Evolutionary conservation across 37 sponge, comb jelly and placozoan species (phyloP).

Genomic region (Oscarella lobularis): DNA sequence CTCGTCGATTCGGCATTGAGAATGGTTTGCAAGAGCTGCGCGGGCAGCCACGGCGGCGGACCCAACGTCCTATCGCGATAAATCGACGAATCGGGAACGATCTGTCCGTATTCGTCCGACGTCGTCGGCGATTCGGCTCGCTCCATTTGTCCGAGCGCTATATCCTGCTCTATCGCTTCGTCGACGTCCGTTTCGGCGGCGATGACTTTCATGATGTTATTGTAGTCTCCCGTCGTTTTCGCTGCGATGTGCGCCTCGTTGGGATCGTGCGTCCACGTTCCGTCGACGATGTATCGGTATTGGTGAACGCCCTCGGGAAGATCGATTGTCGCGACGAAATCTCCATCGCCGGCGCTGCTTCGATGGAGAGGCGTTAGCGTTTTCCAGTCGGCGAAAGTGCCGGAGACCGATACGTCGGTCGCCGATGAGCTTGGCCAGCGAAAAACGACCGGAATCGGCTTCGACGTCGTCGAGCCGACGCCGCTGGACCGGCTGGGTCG

Average conservation of each 20-base stretch:
- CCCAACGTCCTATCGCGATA: slow-evolving; percentile 10
- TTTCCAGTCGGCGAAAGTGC: slow-evolving; percentile 67
- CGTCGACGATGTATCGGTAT: slow-evolving; percentile 77
- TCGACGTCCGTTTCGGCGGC: neutral
- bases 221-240: slow-evolving; percentile 13
- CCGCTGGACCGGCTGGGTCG: no score
- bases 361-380: slow-evolving; percentile 45
- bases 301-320: slow-evolving; percentile 56
- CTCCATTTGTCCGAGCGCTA: neutral
- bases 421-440: slow-evolving; percentile 70
- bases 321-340: slow-evolving; percentile 67
- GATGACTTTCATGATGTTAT: slow-evolving; percentile 12
- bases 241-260: slow-evolving; percentile 28
- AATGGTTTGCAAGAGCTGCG: neutral
- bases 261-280: slow-evolving; percentile 73
- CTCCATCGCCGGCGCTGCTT: slow-evolving; percentile 44
- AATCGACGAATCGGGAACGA: slow-evolving; percentile 18
- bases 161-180: neutral
- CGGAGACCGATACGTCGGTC: slow-evolving; percentile 56
- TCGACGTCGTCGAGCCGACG: no score
- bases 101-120: neutral
- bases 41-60: neutral
- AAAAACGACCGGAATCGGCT: slow-evolving; percentile 74
- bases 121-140: neutral
- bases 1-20: neutral